Evolutionary conservation across 2,113 vertebrate genomes (phyloP), one percentile per base, ranked within the genome.

Genomic region (Platichthys stellatus): DNA sequence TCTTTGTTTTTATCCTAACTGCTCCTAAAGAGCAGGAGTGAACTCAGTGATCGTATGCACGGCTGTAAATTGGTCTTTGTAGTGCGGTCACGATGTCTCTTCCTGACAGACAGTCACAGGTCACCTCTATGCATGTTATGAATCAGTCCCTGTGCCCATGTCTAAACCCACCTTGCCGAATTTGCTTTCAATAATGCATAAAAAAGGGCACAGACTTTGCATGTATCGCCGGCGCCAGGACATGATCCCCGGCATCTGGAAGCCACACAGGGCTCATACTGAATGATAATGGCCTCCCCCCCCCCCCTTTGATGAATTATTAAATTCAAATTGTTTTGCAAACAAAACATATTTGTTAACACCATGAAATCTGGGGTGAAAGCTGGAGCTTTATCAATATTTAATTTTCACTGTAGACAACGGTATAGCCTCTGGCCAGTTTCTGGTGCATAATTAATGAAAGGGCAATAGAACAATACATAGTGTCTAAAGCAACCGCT

Each of bases 311-410:
- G 85, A 89, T 94, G 69, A 92, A 93, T 94, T 92, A 94, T 93
- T 94, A 82, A 93, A 92, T 80, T 82, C 28, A 85, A 92, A 91
- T 87, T 89, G 89, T 94, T 93, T 88, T 80, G 86, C 88, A 92
- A 93, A 94, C 90, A 92, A 93, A 92, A 91, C 88, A 93, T 93
- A 92, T 93, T 94, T 94, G 92, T 94, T 91, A 94, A 93, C 92
- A 88, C 91, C 92, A 88, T 90, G 84, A 90, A 92, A 93, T 91
- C 80, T 84, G 84, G 88, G 75, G 86, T 88, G 86, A 92, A 91
- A 87, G 81, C 88, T 69, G 72, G 83, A 75, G 84, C 76, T 89
- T 82, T 89, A 94, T 93, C 88, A 93, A 94, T 93, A 91, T 93
- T 94, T 93, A 78, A 94, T 93, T 85, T 87, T 87, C 72, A 89